Conservation (phyloP, 1,140 invertebrate species). For the Delia radicum region DNA sequence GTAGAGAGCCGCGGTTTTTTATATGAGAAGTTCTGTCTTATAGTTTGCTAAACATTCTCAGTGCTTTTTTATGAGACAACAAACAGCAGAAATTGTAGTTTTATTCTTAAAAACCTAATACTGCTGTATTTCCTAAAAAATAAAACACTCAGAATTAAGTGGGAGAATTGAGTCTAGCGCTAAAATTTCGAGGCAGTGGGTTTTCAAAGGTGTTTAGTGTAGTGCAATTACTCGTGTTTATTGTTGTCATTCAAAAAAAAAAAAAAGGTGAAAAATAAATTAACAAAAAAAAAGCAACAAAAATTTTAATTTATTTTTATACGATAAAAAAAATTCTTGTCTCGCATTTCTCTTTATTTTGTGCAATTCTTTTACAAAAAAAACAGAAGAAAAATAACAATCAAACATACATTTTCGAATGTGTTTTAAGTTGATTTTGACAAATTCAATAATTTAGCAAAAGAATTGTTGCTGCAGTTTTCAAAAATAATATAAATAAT, state of each 20-base stretch:
- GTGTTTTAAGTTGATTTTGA: not conserved
- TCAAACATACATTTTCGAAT: not conserved
- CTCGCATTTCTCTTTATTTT: not conserved
- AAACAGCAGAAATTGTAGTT: not conserved
- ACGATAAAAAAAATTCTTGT: not conserved
- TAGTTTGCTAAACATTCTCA: not conserved
- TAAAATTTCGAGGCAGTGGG: not conserved
- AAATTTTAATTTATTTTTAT: not conserved
- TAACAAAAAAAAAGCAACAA: not conserved
- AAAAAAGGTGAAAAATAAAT: not conserved
- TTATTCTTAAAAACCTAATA: not conserved
- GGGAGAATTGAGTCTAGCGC: conserved; percentile 1
- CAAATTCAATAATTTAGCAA: conserved; percentile 14
- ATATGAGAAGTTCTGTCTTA: too few species aligned
- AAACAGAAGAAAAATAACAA: not conserved
- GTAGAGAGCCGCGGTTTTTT: too few species aligned
- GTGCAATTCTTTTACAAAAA: not conserved
- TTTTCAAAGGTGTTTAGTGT: not conserved
- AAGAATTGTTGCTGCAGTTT: not conserved
- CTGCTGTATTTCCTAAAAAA: too few species aligned
- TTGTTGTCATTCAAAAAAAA: not conserved
- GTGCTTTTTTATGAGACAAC: not conserved
- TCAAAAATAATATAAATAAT: not conserved
- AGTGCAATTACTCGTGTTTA: not conserved
- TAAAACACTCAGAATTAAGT: not conserved